Base-by-base conservation (phyloP, 2,888 invertebrate species). In the Flexamia atlantica region DNA sequence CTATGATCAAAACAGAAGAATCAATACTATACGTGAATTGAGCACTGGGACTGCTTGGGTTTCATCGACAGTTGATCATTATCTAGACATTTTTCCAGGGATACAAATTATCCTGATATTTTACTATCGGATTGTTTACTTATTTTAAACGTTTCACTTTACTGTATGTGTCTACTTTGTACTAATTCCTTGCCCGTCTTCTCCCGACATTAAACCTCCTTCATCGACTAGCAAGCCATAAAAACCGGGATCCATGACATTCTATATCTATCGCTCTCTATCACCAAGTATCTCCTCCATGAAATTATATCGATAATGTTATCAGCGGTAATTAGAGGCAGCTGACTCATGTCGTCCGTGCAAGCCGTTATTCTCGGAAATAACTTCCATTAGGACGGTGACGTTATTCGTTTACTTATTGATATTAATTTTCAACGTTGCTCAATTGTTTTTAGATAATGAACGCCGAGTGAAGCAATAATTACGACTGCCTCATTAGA, bases 361-460 rank as follows among this genome's bases (percentile, higher is more conserved):
- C 20, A 12, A 5, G 57, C 23, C 64, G 12, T 30, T 28, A 30
- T 64, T 12, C 64, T 64, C 14, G 64, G 64, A 64, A 53, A 53
- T 64, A 30, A 30, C 28, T 25, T 76, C 23, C 74, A 42, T 40
- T 76, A 32, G 28, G 72, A n/a, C n/a, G 46, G 20, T 46, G 74
- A 76, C 74, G 74, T 50, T 42, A 40, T 30, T 46, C 53, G 79
- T 53, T 57, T 79, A 76, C 76, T 76, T 76, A 57, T 79, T 79
- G 79, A 53, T 79, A 79, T 79, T 79, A 79, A 57, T 79, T 79
- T 79, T 23, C 57, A 57, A 12, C 50, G 79, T 79, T 79, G 79
- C 79, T 79, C 79, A 57, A 79, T 30, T 28, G 79, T 79, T 79
- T 76, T 79, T 57, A 53, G 79, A 79, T 79, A 79, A 79, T 79